Conservation (phyloP, 2,888 invertebrate species). For the Euspilapteryx auroguttella region DNA sequence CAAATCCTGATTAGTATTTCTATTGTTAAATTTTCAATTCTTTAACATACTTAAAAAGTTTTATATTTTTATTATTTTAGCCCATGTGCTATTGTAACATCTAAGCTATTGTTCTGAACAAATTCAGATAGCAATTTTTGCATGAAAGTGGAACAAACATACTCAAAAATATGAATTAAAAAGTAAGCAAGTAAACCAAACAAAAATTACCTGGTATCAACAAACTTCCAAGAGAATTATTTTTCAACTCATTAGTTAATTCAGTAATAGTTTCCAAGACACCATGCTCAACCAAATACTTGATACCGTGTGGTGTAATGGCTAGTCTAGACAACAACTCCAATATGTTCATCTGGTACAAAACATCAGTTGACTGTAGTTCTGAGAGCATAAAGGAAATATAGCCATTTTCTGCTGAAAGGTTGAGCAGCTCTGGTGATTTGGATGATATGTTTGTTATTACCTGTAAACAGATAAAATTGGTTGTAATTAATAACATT, state of each 20-base stretch:
- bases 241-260: conserved; percentile 59
- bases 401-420: conserved; percentile 64
- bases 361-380: conserved; percentile 69
- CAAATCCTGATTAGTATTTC: too few species aligned
- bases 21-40: too few species aligned
- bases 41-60: too few species aligned
- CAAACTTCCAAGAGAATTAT: conserved; percentile 65
- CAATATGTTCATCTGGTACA: conserved; percentile 78
- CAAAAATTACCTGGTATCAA: conserved; percentile 69
- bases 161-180: too few species aligned
- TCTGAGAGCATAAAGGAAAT: conserved; percentile 68
- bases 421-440: conserved; percentile 61
- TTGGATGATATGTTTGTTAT: conserved; percentile 65
- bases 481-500: too few species aligned
- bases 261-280: conserved; percentile 65
- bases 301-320: conserved; percentile 70
- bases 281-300: conserved; percentile 69
- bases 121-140: too few species aligned
- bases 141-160: too few species aligned
- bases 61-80: too few species aligned
- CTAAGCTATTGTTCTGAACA: too few species aligned
- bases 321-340: conserved; percentile 77
- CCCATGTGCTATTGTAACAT: too few species aligned
- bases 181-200: too few species aligned
- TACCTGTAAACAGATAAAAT: conserved; percentile 45